phyloP scores from a whole-genome alignment of 2,888 invertebrate species.

The Cancer borealis region DNA sequence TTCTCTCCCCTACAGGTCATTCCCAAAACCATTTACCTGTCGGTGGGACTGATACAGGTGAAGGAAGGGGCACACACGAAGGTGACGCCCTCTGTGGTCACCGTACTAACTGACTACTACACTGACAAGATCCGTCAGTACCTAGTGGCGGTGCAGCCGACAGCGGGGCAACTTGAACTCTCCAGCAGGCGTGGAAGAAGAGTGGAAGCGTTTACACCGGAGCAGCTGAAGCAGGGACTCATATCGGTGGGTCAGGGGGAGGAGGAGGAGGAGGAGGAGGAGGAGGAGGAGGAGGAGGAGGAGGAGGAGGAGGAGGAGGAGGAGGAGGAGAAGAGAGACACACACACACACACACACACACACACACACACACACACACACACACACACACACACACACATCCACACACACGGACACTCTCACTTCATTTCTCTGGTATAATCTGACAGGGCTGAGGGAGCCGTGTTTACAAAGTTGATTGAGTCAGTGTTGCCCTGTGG shows the following conservation, averaged over 20 bases:
- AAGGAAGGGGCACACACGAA: slow-evolving; percentile 88
- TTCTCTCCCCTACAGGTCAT: slow-evolving; percentile 53
- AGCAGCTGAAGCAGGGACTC: slow-evolving; percentile 62
- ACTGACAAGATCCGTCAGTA: slow-evolving; percentile 88
- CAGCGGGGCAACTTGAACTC: slow-evolving; percentile 82
- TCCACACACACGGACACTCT: too few relatives aligned
- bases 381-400: too few relatives aligned
- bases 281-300: too few relatives aligned
- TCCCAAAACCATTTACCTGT: slow-evolving; percentile 72
- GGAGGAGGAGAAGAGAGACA: too few relatives aligned
- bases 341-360: too few relatives aligned
- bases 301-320: too few relatives aligned
- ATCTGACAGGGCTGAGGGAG: not conserved
- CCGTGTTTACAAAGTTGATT: slow-evolving; percentile 14
- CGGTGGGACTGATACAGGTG: slow-evolving; percentile 84
- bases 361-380: too few relatives aligned
- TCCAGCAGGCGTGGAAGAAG: slow-evolving; percentile 44
- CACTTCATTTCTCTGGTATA: too few relatives aligned
- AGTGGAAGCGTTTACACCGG: slow-evolving; percentile 63
- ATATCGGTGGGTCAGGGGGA: slow-evolving; percentile 52
- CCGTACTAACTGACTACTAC: slow-evolving; percentile 89
- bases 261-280: not conserved
- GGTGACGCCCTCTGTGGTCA: slow-evolving; percentile 84
- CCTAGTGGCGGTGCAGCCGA: slow-evolving; percentile 87
- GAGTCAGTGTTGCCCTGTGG: not conserved